Conservation (phyloP, 2,797 vertebrate genomes). For the Hoplostethus mediterraneus region DNA sequence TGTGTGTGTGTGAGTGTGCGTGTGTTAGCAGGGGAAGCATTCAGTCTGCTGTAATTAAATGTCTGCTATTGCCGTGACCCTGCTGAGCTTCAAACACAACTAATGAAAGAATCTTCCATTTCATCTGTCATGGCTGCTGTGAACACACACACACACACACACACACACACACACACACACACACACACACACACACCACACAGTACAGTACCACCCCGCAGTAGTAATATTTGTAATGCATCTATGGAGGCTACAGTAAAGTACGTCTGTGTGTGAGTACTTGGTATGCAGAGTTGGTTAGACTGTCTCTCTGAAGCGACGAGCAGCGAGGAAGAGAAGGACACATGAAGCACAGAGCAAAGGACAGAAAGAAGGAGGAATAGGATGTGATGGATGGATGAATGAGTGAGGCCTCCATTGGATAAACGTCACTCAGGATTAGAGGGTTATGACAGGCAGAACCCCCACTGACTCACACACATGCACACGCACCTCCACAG, state of each 20-base stretch:
- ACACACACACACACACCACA: background rate
- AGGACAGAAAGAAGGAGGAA: constrained; percentile 55
- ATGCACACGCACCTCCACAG: constrained; percentile 39
- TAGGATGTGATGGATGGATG: constrained; percentile 73
- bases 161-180: constrained; percentile 8
- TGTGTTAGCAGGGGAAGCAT: constrained; percentile 50
- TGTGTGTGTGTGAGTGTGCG: constrained; percentile 15
- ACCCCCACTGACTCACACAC: constrained; percentile 29
- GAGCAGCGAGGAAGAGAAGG: constrained; percentile 54
- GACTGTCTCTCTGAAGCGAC: constrained; percentile 67
- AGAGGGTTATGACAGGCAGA: constrained; percentile 73
- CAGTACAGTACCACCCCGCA: background rate
- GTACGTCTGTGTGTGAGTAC: constrained; percentile 14
- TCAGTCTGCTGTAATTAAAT: constrained; percentile 75
- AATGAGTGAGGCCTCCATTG: constrained; percentile 69
- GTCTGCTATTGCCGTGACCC: constrained; percentile 69
- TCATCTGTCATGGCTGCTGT: constrained; percentile 62
- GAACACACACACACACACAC: constrained; percentile 1
- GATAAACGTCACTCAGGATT: constrained; percentile 81
- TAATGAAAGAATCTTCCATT: constrained; percentile 77
- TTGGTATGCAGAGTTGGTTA: constrained; percentile 60
- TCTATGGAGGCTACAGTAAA: no score
- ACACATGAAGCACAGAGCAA: constrained; percentile 59
- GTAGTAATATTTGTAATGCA: constrained; percentile 6
- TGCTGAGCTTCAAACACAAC: constrained; percentile 72